Conservation (phyloP, 2,113 vertebrate species). For the Kryptolebias marmoratus region DNA sequence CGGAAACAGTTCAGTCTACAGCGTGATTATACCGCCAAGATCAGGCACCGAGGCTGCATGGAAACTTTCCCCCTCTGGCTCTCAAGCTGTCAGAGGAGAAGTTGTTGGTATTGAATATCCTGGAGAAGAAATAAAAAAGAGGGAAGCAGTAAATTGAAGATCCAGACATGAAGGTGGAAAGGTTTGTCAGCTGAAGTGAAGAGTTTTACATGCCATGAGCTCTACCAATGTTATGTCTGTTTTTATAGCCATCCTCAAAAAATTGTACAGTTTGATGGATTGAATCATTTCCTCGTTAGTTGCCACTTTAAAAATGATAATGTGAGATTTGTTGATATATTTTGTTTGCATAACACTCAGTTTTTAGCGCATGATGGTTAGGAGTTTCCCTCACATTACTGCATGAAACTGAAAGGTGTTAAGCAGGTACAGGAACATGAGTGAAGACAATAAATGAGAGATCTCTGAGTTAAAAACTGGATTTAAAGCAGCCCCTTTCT, state of each 20-base stretch:
- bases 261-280: neutral
- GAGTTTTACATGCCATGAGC: constrained; percentile 61
- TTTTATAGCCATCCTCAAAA: constrained; percentile 47
- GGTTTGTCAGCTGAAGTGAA: constrained; percentile 71
- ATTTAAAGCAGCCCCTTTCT: neutral
- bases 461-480: neutral
- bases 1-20: constrained; percentile 69
- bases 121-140: constrained; percentile 50
- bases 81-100: constrained; percentile 50
- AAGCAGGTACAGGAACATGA: constrained; percentile 12
- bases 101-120: constrained; percentile 76
- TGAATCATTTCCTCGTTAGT: no score
- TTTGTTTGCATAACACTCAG: neutral
- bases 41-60: constrained; percentile 63
- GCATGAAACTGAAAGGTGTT: neutral
- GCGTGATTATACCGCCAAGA: constrained; percentile 68
- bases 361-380: no score
- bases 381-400: no score
- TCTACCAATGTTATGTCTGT: constrained; percentile 50
- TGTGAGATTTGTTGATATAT: neutral
- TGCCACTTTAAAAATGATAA: no score
- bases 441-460: neutral
- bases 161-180: constrained; percentile 80
- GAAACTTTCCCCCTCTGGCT: constrained; percentile 75
- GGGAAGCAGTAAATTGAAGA: constrained; percentile 75